Conservation (phyloP, 2,797 vertebrate genomes). For the Eulemur albifrons region DNA sequence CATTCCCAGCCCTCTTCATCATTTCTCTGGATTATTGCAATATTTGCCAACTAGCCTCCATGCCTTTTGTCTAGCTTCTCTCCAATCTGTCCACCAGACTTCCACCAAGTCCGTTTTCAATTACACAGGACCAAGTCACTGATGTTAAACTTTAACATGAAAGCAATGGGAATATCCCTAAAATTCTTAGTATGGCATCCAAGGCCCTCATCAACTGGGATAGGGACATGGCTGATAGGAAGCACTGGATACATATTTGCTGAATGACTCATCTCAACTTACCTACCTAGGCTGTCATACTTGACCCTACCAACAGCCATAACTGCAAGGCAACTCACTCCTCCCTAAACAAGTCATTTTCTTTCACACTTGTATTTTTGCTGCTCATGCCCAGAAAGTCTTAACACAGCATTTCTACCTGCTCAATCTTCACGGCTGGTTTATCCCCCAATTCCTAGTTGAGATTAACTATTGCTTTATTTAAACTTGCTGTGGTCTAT, state of each 20-base stretch:
- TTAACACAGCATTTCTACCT: not conserved
- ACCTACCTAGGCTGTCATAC: not conserved
- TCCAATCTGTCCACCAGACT: not conserved
- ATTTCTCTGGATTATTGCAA: not conserved
- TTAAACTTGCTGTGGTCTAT: not conserved
- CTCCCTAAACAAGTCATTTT: not conserved
- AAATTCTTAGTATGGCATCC: not conserved
- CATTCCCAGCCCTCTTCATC: not conserved
- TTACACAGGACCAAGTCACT: not conserved
- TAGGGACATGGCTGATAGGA: not conserved
- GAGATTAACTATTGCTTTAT: not conserved
- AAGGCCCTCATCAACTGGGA: not conserved
- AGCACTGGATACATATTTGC: not conserved
- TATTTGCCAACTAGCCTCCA: not conserved
- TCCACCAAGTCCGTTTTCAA: not conserved
- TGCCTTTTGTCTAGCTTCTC: not conserved
- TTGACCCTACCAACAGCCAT: not conserved
- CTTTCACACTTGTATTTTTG: not conserved
- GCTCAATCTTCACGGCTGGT: not conserved
- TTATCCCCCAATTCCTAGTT: not conserved
- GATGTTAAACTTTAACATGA: not conserved
- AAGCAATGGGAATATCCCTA: not conserved
- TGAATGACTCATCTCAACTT: not conserved
- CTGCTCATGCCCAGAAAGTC: not conserved
- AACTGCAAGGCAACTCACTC: not conserved